These are phyloP conservation scores for Saccopteryx leptura DNA, from an alignment of 2,113 vertebrate genomes.

Conservation along the genomic window DNA sequence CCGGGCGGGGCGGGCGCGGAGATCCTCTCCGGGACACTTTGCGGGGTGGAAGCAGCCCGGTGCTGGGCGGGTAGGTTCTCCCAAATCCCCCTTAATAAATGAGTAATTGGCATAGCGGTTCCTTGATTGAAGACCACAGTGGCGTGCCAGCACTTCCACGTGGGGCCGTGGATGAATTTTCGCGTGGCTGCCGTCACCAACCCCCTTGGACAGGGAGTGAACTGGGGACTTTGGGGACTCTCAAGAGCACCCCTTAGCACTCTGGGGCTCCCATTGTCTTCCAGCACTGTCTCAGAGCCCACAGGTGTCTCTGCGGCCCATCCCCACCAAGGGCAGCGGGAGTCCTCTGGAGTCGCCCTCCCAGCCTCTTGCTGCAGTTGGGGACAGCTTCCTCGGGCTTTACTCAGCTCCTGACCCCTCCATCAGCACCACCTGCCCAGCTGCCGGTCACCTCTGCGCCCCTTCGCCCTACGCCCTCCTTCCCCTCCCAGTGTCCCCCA, in stretches of 20 bases:
- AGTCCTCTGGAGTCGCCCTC: too few relatives aligned
- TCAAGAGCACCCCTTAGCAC: fast-evolving
- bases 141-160: background rate
- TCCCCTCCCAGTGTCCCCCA: too few relatives aligned
- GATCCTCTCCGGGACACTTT: conserved; percentile 19
- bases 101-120: conserved; percentile 85
- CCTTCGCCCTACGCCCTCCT: too few relatives aligned
- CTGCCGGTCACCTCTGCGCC: background rate
- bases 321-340: too few relatives aligned
- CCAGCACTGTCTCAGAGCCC: background rate
- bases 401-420: background rate
- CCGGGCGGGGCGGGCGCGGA: background rate
- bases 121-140: conserved; percentile 77
- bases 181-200: background rate
- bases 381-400: background rate
- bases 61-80: conserved; percentile 79
- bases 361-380: background rate
- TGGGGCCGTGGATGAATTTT: conserved; percentile 1
- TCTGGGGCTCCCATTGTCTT: background rate
- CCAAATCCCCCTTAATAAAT: conserved; percentile 84
- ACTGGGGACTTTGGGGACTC: background rate
- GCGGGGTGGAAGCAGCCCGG: background rate
- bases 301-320: background rate
- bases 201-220: background rate
- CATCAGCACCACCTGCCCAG: background rate